Conservation (phyloP, 2,113 vertebrate species). For the Cebus imitator region DNA sequence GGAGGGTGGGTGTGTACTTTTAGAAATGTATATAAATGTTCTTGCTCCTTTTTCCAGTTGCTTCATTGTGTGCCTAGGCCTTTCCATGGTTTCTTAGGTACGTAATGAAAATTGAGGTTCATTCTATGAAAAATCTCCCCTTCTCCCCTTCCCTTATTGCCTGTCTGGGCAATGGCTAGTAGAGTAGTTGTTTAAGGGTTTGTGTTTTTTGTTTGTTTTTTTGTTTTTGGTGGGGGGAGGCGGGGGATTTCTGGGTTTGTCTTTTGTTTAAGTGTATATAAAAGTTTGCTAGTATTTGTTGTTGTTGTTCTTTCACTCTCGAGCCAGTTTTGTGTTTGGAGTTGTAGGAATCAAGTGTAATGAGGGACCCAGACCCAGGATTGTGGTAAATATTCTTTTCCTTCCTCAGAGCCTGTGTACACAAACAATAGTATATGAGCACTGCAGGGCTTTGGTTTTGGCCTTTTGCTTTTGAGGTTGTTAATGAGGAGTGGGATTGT, state of each 20-base stretch:
- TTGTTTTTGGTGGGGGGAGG: background rate
- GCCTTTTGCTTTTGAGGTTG: background rate
- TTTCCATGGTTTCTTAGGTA: constrained; percentile 51
- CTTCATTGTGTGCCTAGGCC: constrained; percentile 64
- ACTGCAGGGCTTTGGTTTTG: background rate
- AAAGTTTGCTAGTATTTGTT: background rate
- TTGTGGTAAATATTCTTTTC: background rate
- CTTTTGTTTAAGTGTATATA: background rate
- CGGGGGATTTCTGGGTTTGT: background rate
- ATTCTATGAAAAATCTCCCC: constrained; percentile 71
- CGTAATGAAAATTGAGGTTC: constrained; percentile 69
- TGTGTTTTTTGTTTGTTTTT: background rate
- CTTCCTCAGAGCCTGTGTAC: background rate
- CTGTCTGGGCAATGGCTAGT: constrained; percentile 51
- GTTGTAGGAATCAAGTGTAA: background rate
- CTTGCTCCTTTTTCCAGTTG: constrained; percentile 39
- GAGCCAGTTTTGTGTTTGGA: background rate
- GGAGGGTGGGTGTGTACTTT: constrained; percentile 13
- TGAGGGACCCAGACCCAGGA: background rate
- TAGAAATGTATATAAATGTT: constrained; percentile 57
- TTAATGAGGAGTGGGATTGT: background rate
- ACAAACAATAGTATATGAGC: accelerated
- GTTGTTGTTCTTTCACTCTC: background rate
- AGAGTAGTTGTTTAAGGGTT: background rate
- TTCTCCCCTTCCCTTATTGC: constrained; percentile 63